A percentile compares a stretch with the other conserved stretches of the same genome.
Evolutionary conservation across 2,888 invertebrate species (phyloP).

Genomic region (Drosophila diplacantha): DNA sequence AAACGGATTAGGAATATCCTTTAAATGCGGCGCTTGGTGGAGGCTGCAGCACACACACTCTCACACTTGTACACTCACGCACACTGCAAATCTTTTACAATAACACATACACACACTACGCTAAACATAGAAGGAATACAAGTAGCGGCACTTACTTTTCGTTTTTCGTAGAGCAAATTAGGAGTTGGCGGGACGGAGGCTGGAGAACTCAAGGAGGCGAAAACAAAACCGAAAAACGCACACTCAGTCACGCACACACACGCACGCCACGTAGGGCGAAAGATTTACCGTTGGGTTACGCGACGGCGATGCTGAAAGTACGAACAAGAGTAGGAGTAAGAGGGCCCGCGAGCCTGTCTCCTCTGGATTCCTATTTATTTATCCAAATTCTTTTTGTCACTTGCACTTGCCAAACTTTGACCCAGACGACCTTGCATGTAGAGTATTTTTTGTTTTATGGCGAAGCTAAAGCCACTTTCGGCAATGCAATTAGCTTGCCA

Average conservation of each 20-base stretch:
- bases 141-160: slow-evolving; percentile 60
- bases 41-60: slow-evolving; percentile 36
- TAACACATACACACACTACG: slow-evolving; percentile 40
- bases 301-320: slow-evolving; percentile 19
- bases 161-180: slow-evolving; percentile 32
- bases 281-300: slow-evolving; percentile 50
- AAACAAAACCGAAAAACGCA: slow-evolving; percentile 32
- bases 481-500: slow-evolving; percentile 9
- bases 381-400: slow-evolving; percentile 39
- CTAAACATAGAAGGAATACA: slow-evolving; percentile 35
- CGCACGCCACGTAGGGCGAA: slow-evolving; percentile 24
- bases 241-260: slow-evolving; percentile 22
- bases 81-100: slow-evolving; percentile 50
- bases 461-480: not conserved
- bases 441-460: not conserved
- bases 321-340: not conserved
- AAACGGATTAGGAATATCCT: slow-evolving; percentile 73
- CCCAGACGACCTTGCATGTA: slow-evolving; percentile 22
- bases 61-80: slow-evolving; percentile 16
- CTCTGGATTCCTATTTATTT: slow-evolving; percentile 16
- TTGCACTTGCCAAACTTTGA: slow-evolving; percentile 39
- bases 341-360: slow-evolving; percentile 4
- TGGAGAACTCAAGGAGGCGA: slow-evolving; percentile 17
- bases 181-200: slow-evolving; percentile 14
- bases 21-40: slow-evolving; percentile 62